phyloP scores from a whole-genome alignment of 2,797 vertebrate genomes.

The Florisuga fusca region DNA sequence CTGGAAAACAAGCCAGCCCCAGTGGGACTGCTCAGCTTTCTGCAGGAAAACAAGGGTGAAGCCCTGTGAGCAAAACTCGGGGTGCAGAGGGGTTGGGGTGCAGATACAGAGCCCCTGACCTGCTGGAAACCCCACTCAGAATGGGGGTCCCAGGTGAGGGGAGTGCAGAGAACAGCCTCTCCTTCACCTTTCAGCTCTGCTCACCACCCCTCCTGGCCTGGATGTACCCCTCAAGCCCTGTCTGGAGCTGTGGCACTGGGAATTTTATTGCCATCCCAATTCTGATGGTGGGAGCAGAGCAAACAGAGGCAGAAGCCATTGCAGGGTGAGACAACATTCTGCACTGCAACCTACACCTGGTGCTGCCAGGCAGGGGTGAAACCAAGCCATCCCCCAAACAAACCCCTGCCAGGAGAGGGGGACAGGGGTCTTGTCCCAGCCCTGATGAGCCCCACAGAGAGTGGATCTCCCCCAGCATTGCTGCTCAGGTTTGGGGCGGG shows the following conservation, averaged over 20 bases:
- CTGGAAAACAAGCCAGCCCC: not conserved
- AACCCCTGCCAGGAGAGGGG: not conserved
- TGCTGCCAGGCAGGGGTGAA: not conserved
- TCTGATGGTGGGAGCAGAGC: not conserved
- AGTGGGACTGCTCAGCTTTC: not conserved
- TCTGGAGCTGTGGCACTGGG: not conserved
- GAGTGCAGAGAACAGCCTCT: not conserved
- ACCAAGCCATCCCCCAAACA: not conserved
- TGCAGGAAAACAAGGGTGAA: rapidly evolving
- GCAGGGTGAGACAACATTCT: not conserved
- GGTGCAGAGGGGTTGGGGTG: not conserved
- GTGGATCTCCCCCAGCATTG: not conserved
- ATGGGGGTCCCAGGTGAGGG: not conserved
- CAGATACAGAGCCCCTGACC: rapidly evolving
- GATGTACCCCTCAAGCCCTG: not conserved
- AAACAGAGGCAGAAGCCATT: not conserved
- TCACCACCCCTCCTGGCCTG: not conserved
- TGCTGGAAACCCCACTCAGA: not conserved
- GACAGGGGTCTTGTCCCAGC: not conserved
- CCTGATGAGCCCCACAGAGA: not conserved
- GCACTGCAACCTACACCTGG: not conserved
- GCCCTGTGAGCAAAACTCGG: not conserved
- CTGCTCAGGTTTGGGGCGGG: not conserved
- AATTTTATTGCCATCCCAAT: not conserved
- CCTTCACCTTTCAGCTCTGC: not conserved